phyloP scores from a whole-genome alignment of 2,113 vertebrate species.

The Triplophysa dalaica region DNA sequence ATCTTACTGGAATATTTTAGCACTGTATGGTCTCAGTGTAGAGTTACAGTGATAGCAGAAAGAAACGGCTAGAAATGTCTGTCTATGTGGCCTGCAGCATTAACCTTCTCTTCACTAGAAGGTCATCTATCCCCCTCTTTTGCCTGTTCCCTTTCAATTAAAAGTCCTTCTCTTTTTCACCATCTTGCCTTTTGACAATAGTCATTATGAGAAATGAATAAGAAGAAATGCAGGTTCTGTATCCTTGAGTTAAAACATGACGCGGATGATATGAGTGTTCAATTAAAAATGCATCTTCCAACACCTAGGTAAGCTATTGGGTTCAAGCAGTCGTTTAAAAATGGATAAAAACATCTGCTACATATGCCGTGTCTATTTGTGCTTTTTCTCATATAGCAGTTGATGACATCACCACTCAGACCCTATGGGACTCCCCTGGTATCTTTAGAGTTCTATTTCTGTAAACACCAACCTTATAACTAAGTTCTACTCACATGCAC shows the following conservation, averaged over 20 bases:
- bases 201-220: background rate
- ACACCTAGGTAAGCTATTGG: background rate
- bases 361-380: too few species aligned
- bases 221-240: background rate
- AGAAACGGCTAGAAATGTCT: background rate
- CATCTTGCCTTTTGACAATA: background rate
- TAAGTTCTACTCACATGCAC: conserved; percentile 57
- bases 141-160: background rate
- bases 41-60: too few species aligned
- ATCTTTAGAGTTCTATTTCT: conserved; percentile 71
- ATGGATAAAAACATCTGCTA: too few species aligned
- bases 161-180: background rate
- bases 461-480: conserved; percentile 70
- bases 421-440: conserved; percentile 58
- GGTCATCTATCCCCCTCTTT: background rate
- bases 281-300: background rate
- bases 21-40: too few species aligned
- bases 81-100: background rate
- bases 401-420: background rate
- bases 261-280: background rate
- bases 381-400: too few species aligned
- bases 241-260: background rate
- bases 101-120: background rate
- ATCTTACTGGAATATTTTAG: too few species aligned
- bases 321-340: too few species aligned